phyloP scores from a whole-genome alignment of 2,797 vertebrate genomes.

The Gambelia wislizenii region DNA sequence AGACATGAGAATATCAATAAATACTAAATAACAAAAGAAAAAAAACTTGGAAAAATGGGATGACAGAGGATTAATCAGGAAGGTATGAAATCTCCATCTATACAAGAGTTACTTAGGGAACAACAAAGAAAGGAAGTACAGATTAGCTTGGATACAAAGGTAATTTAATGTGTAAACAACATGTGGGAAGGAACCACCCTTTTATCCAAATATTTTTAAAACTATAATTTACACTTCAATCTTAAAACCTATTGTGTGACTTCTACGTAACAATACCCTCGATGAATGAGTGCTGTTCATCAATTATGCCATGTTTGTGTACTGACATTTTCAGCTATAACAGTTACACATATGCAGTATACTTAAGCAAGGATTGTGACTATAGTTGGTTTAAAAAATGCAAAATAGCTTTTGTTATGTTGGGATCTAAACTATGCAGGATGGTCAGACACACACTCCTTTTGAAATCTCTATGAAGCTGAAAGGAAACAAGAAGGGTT shows the following conservation, averaged over 20 bases:
- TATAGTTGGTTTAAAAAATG: neutral
- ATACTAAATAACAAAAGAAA: too few relatives aligned
- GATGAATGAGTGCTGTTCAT: neutral
- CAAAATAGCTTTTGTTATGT: accelerated
- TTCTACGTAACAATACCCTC: neutral
- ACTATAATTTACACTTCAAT: neutral
- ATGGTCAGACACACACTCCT: neutral
- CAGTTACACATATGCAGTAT: neutral
- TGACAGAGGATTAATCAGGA: too few relatives aligned
- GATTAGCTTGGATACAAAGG: neutral
- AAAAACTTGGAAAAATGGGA: too few relatives aligned
- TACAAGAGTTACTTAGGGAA: neutral
- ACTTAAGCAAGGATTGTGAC: neutral
- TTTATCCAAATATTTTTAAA: neutral
- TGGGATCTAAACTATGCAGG: accelerated
- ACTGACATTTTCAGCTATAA: neutral
- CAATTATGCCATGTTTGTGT: neutral
- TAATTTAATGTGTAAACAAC: neutral
- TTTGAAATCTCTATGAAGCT: neutral
- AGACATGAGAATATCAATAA: too few relatives aligned
- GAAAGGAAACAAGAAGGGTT: neutral
- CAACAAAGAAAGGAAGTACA: neutral
- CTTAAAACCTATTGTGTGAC: neutral
- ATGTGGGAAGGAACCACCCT: neutral
- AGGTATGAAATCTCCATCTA: neutral